Conservation (phyloP, 1,140 invertebrate genomes). For the Scaptodrosophila lebanonensis region DNA sequence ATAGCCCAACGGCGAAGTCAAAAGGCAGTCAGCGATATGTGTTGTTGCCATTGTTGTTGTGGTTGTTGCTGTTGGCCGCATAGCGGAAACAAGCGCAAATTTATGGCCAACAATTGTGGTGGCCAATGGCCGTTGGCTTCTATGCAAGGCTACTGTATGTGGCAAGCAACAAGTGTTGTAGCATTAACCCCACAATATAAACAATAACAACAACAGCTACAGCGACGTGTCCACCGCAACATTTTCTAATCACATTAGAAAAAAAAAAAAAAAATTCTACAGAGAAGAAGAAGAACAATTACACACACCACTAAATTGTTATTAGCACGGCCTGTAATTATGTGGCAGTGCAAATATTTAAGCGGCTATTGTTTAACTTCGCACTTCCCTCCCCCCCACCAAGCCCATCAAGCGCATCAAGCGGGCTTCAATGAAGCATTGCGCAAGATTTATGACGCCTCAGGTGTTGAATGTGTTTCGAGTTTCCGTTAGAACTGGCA, state of each 20-base stretch:
- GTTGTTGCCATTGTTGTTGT: too few relatives aligned
- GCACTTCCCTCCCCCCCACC: constrained; percentile 20
- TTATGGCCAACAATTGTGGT: constrained; percentile 40
- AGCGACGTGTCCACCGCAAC: constrained; percentile 33
- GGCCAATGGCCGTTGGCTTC: constrained; percentile 3
- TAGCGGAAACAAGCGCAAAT: constrained; percentile 57
- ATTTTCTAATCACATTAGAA: constrained; percentile 61
- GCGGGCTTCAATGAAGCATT: constrained; percentile 67
- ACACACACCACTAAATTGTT: constrained; percentile 60
- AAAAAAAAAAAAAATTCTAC: too few relatives aligned
- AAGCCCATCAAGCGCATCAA: too few relatives aligned
- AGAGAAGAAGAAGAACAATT: too few relatives aligned
- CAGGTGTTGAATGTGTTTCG: constrained; percentile 14
- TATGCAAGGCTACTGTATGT: background rate
- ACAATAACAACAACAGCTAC: constrained; percentile 58
- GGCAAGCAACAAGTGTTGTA: constrained; percentile 30
- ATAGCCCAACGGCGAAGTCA: background rate
- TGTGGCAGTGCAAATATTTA: constrained; percentile 43
- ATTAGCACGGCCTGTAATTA: constrained; percentile 50
- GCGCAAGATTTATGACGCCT: constrained; percentile 70
- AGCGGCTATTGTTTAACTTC: constrained; percentile 22
- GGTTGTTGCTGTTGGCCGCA: too few relatives aligned
- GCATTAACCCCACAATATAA: too few relatives aligned
- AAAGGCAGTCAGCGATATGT: too few relatives aligned
- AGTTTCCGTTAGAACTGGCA: constrained; percentile 54